Evolutionary conservation across 2,797 vertebrate genomes (phyloP).

Genomic region (Acanthornis magna): DNA sequence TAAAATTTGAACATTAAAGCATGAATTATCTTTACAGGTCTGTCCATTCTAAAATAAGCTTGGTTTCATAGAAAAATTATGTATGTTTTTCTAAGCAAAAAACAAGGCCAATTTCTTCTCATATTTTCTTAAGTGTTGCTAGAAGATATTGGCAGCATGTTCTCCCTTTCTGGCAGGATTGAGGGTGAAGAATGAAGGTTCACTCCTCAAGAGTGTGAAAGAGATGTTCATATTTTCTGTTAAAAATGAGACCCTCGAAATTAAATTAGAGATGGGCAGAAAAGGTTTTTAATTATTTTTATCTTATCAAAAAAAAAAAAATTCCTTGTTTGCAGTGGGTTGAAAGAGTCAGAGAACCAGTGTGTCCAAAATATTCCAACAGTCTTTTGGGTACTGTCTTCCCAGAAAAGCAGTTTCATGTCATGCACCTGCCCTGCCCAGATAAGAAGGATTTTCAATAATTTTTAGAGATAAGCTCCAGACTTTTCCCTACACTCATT

Average conservation of each 20-base stretch:
- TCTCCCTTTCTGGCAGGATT: conserved; percentile 53
- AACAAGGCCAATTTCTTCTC: conserved; percentile 36
- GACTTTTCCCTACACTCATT: background rate
- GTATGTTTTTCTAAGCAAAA: conserved; percentile 26
- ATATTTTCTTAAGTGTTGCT: conserved; percentile 50
- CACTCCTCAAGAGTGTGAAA: conserved; percentile 52
- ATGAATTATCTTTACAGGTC: background rate
- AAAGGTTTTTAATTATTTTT: background rate
- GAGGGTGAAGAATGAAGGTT: conserved; percentile 60
- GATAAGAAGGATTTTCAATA: background rate
- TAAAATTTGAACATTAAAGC: background rate
- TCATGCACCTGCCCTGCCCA: background rate
- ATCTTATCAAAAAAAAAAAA: background rate
- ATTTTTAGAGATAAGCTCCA: background rate
- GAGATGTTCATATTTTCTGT: conserved; percentile 50
- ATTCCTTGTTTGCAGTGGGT: background rate
- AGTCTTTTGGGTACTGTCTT: background rate
- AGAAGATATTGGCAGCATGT: conserved; percentile 52
- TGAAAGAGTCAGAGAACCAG: background rate
- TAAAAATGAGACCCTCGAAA: conserved; percentile 42
- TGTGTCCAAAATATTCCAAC: background rate
- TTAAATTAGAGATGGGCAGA: conserved; percentile 25
- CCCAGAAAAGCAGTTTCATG: background rate
- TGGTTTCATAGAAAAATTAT: background rate
- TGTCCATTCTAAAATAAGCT: background rate